A percentile compares a stretch with the other conserved stretches of the same genome.
phyloP scores from a whole-genome alignment of 92 coral and sea anemone species.

The Actinostola sp. region DNA sequence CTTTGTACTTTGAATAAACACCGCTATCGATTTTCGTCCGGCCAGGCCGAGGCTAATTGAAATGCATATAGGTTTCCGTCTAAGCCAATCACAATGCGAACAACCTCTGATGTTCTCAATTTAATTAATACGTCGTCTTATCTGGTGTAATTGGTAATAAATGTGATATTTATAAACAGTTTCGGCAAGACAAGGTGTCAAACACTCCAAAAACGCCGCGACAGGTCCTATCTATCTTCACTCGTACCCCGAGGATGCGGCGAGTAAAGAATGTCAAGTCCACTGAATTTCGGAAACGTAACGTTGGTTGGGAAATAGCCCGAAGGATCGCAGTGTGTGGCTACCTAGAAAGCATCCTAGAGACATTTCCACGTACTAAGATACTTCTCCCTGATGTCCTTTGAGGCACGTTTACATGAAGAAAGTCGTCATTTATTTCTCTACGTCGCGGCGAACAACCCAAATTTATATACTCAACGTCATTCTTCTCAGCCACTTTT shows the following conservation, averaged over 20 bases:
- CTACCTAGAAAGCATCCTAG: not conserved
- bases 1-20: conserved; percentile 88
- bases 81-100: conserved; percentile 87
- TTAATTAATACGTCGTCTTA: conserved; percentile 90
- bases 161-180: conserved; percentile 95
- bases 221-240: conserved; percentile 45
- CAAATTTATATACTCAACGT: no score
- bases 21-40: conserved; percentile 89
- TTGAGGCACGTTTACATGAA: no score
- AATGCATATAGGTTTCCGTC: conserved; percentile 67
- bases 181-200: conserved; percentile 97
- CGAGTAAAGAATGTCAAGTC: conserved; percentile 25
- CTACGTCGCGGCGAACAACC: not conserved
- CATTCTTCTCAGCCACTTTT: conserved; percentile 1
- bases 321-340: conserved; percentile 37
- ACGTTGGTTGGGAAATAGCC: conserved; percentile 28
- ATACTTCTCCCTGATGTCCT: no score
- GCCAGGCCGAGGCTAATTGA: conserved; percentile 71
- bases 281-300: conserved; percentile 28
- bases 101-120: conserved; percentile 94
- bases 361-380: no score
- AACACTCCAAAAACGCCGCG: conserved; percentile 88
- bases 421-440: not conserved
- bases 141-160: conserved; percentile 97
- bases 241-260: conserved; percentile 40